A percentile compares a stretch with the other conserved stretches of the same genome.
Conservation (phyloP, 92 coral and sea anemone genomes). For the Galaxea fascicularis region DNA sequence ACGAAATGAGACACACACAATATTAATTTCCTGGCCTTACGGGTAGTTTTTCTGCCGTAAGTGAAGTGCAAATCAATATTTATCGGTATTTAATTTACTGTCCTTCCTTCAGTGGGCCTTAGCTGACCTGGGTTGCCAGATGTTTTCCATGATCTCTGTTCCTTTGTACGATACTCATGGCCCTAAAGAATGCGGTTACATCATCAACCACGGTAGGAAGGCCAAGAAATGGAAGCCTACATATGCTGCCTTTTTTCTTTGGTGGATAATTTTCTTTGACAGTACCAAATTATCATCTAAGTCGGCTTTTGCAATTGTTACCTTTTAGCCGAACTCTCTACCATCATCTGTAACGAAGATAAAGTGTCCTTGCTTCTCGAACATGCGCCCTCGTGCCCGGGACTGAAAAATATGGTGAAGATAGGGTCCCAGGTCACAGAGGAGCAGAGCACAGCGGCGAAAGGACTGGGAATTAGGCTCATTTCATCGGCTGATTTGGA, state of each 20-base stretch:
- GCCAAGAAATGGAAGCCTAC: not conserved
- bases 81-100: not conserved
- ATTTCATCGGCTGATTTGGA: slow-evolving; percentile 78
- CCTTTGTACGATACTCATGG: slow-evolving; percentile 92
- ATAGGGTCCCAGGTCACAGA: slow-evolving; percentile 77
- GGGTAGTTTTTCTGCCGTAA: no score
- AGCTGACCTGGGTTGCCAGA: slow-evolving; percentile 85
- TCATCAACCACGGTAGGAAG: slow-evolving; percentile 77
- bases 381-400: slow-evolving; percentile 73
- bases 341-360: slow-evolving; percentile 86
- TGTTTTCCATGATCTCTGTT: slow-evolving; percentile 84
- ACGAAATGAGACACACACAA: not conserved
- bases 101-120: slow-evolving; percentile 74
- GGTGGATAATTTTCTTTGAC: not conserved
- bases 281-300: not conserved
- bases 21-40: not conserved
- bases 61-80: no score
- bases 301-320: not conserved
- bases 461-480: slow-evolving; percentile 68
- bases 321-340: slow-evolving; percentile 77
- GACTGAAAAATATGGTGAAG: slow-evolving; percentile 78
- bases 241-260: not conserved
- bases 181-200: slow-evolving; percentile 77
- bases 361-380: slow-evolving; percentile 75
- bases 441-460: slow-evolving; percentile 73